Conservation (phyloP, 2,888 invertebrate genomes). For the Cheilosia soror region DNA sequence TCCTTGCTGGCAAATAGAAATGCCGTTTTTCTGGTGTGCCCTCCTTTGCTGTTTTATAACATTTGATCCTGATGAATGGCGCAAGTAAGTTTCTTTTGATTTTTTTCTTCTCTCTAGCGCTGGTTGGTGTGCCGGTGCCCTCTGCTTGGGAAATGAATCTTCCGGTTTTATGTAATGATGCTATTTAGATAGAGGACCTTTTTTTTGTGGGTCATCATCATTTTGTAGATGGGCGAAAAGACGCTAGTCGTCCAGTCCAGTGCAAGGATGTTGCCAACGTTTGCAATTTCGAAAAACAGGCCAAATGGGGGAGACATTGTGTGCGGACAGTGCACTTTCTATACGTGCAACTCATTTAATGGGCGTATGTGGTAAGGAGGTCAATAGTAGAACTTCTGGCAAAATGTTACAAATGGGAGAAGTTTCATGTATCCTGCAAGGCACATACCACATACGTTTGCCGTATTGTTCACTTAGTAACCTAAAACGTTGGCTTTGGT, state of each 20-base stretch:
- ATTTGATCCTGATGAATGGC: constrained; percentile 71
- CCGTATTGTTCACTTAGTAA: not conserved
- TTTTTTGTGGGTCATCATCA: constrained; percentile 72
- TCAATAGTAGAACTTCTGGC: constrained; percentile 59
- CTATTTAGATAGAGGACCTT: constrained; percentile 67
- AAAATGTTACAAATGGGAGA: constrained; percentile 49
- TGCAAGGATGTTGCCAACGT: constrained; percentile 58
- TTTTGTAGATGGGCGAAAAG: not conserved
- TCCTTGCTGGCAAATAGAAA: constrained; percentile 64
- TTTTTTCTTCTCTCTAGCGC: constrained; percentile 1
- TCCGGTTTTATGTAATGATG: constrained; percentile 70
- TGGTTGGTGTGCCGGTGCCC: constrained; percentile 9
- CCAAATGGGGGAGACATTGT: constrained; percentile 42
- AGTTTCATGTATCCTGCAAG: constrained; percentile 1
- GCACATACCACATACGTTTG: not conserved
- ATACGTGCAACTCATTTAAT: constrained; percentile 65
- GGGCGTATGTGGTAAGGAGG: constrained; percentile 63
- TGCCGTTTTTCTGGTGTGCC: constrained; percentile 39
- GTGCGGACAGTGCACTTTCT: constrained; percentile 53
- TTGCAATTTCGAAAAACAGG: constrained; percentile 55
- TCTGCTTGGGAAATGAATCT: constrained; percentile 60
- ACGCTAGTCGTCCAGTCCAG: constrained; percentile 35
- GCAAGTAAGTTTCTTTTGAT: constrained; percentile 60
- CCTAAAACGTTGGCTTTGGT: constrained; percentile 16
- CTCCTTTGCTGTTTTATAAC: constrained; percentile 44